These are phyloP conservation scores for Drosophila mayri DNA, from an alignment of 1,140 invertebrate genomes.

Conservation along the genomic window DNA sequence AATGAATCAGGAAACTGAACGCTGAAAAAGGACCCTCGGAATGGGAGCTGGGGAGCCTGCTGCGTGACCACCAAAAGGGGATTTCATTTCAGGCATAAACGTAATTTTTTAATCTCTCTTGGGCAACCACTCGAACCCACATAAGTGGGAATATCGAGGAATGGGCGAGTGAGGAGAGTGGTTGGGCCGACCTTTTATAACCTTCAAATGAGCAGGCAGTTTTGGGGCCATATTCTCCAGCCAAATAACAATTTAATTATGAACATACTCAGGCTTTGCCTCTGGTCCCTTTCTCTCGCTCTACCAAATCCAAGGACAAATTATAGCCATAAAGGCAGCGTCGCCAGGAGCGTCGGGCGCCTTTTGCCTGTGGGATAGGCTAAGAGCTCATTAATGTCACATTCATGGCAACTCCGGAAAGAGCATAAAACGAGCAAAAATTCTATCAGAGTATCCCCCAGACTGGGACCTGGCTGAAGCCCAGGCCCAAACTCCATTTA, in stretches of 20 bases:
- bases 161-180: background rate
- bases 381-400: conserved; percentile 80
- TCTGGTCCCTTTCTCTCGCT: background rate
- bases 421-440: conserved; percentile 71
- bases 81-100: conserved; percentile 46
- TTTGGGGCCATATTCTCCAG: conserved; percentile 46
- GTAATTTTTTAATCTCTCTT: conserved; percentile 63
- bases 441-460: conserved; percentile 62
- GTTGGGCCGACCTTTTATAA: conserved; percentile 64
- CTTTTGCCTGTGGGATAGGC: conserved; percentile 72
- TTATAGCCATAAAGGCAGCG: conserved; percentile 69
- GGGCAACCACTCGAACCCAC: conserved; percentile 27
- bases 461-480: conserved; percentile 3
- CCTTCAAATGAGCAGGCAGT: conserved; percentile 73
- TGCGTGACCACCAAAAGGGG: conserved; percentile 24
- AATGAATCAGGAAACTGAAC: background rate
- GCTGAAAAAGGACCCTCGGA: background rate
- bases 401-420: conserved; percentile 68
- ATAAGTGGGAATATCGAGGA: conserved; percentile 29
- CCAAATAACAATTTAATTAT: conserved; percentile 79
- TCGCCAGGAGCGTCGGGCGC: conserved; percentile 7
- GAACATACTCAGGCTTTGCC: conserved; percentile 34
- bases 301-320: conserved; percentile 70
- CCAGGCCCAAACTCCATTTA: conserved; percentile 52
- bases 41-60: conserved; percentile 15